Conservation (phyloP, 2,797 vertebrate species). For the Ceryle rudis region DNA sequence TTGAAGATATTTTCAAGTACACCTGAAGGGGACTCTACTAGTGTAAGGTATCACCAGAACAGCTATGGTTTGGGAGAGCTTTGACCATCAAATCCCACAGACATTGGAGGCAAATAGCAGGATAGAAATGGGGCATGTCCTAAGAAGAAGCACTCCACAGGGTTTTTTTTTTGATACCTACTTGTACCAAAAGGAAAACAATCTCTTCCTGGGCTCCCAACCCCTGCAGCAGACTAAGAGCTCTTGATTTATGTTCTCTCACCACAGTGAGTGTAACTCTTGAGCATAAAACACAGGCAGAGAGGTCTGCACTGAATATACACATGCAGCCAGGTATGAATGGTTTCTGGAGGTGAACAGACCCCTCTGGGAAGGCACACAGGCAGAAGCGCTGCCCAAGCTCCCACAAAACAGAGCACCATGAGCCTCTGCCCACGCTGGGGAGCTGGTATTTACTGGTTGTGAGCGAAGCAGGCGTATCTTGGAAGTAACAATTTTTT, state of each 20-base stretch:
- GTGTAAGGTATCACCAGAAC: background rate
- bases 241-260: background rate
- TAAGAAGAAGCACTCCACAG: background rate
- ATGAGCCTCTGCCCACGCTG: fast-evolving
- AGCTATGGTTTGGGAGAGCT: background rate
- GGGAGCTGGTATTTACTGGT: background rate
- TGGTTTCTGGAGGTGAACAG: background rate
- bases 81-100: background rate
- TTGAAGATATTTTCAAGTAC: background rate
- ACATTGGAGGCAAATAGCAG: background rate
- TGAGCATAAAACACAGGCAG: fast-evolving
- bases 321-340: fast-evolving
- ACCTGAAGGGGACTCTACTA: background rate
- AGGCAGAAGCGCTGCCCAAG: background rate
- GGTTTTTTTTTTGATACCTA: background rate
- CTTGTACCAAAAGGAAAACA: background rate
- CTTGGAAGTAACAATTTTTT: background rate
- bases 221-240: background rate
- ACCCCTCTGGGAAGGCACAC: background rate
- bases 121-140: background rate
- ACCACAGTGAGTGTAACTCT: background rate
- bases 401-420: background rate
- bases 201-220: background rate
- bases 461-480: slow-evolving; percentile 3
- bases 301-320: background rate